Evolutionary conservation across 1,140 invertebrate genomes (phyloP), one percentile per base, ranked within the genome.

Genomic region (Arion vulgaris): DNA sequence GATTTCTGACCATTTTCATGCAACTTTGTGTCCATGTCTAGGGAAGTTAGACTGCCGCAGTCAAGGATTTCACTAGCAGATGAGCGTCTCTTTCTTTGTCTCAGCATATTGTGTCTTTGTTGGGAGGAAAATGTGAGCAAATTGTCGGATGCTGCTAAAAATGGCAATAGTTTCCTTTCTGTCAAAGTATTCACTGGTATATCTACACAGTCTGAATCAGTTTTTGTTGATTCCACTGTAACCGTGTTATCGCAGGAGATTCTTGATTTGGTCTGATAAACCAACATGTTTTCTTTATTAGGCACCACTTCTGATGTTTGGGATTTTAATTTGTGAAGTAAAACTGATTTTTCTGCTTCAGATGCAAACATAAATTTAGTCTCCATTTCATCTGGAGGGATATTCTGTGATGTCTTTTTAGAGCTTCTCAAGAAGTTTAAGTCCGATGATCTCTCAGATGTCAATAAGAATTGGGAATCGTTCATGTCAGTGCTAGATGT

Each of bases 51-150:
- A 41, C 28, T 76, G 17, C 38, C 13, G 28, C 49, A 76, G 39
- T 76, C 74, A 26, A 76, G 38, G 26, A 41, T 41, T 38, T 76
- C 74, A 51, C 74, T 76, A 28, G 74, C 45, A 4, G 74, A 76
- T 17, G 74, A 76, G n/a, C 74, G 45, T 23, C 74, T n/a, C 45
- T 76, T 76, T 32, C 74, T 23, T 26, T 5, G 19, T 49, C 45
- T 49, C 9, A 49, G 45, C 9, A 49, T 11, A 49, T 11, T 49
- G 9, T 49, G 45, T 11, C 45, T 49, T 49, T 49, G 45, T 49
- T 49, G 45, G 9, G 45, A 49, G 9, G 45, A 19, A 23, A 23
- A 23, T 57, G 53, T 1, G 26, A 11, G 53, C 26, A 57, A 57
- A 19, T 9, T 57, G 26, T 4, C 2, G 9, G 53, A 19, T 15